Evolutionary conservation across 2,888 invertebrate species (phyloP).

Genomic region (Atherix ibis): DNA sequence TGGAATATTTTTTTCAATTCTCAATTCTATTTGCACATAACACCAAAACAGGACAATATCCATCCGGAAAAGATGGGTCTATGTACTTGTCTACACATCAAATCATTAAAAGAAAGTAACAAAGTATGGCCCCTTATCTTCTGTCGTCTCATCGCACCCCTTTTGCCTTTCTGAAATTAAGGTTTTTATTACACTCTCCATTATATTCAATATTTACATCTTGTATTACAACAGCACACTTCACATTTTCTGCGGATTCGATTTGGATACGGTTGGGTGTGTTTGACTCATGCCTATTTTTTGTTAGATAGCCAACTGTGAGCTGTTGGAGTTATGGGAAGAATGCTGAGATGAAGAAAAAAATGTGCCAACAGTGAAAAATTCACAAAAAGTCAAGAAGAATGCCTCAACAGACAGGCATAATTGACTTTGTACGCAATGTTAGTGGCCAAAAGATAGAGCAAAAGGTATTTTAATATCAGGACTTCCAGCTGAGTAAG

Average conservation of each 20-base stretch:
- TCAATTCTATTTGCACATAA: background rate
- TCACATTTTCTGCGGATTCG: background rate
- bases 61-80: background rate
- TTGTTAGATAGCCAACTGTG: background rate
- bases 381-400: too few species aligned
- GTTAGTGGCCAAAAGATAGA: background rate
- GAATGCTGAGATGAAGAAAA: background rate
- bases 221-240: background rate
- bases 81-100: background rate
- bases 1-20: too few species aligned
- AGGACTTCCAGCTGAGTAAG: conserved; percentile 4
- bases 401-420: too few species aligned
- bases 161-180: too few species aligned
- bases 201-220: background rate
- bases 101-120: too few species aligned
- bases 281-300: background rate
- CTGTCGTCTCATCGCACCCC: too few species aligned
- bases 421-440: too few species aligned
- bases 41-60: background rate
- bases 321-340: background rate
- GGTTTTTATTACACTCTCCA: background rate
- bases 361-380: background rate
- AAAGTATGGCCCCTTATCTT: too few species aligned
- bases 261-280: background rate
- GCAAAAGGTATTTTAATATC: conserved; percentile 5